These are phyloP conservation scores for Euthynnus affinis DNA, from an alignment of 2,797 vertebrate species.

Conservation along the genomic window DNA sequence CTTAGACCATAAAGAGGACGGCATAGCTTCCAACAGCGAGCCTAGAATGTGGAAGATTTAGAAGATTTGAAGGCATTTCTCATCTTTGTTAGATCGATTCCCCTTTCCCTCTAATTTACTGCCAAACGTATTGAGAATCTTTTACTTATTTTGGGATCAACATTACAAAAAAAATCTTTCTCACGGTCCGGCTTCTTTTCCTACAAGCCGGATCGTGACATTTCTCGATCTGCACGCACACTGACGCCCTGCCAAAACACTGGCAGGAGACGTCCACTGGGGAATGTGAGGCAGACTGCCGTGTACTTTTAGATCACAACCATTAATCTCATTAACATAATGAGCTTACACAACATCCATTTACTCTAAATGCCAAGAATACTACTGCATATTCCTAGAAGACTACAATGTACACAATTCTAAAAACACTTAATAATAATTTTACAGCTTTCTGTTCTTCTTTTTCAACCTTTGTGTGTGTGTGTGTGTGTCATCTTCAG, in stretches of 20 bases:
- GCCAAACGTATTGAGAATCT: neutral
- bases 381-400: conserved; percentile 84
- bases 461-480: neutral
- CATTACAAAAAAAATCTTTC: neutral
- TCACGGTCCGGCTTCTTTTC: no score
- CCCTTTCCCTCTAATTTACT: no score
- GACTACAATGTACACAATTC: conserved; percentile 42
- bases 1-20: neutral
- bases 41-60: no score
- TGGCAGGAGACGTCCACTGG: neutral
- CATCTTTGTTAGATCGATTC: no score
- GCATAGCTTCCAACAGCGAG: neutral
- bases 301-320: conserved; percentile 93
- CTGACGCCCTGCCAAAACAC: conserved; percentile 7
- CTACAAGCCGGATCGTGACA: neutral
- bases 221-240: neutral
- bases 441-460: neutral
- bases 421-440: neutral
- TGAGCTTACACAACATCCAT: conserved; percentile 87
- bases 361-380: conserved; percentile 90
- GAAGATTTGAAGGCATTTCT: neutral
- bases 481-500: neutral
- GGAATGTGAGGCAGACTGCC: conserved; percentile 86
- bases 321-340: conserved; percentile 93
- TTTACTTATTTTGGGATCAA: neutral